phyloP scores from a whole-genome alignment of 2,888 invertebrate species.

The Rhaphigaster nebulosa region DNA sequence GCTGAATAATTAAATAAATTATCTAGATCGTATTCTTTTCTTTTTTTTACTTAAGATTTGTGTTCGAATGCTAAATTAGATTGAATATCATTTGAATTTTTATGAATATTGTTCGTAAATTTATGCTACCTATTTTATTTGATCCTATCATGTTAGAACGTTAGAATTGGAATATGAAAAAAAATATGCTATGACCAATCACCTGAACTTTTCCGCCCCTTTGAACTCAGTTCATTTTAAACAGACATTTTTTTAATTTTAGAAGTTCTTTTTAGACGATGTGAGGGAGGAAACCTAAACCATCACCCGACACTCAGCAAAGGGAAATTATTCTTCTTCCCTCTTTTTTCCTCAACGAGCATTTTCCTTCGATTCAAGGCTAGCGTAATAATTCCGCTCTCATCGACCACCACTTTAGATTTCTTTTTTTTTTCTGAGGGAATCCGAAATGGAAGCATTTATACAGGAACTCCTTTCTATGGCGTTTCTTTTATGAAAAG shows the following conservation, averaged over 20 bases:
- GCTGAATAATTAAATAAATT: no score
- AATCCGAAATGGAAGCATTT: conserved; percentile 28
- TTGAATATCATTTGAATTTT: no score
- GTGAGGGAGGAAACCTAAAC: not conserved
- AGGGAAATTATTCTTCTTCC: not conserved
- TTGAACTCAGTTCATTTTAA: not conserved
- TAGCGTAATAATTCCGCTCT: conserved; percentile 47
- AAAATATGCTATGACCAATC: no score
- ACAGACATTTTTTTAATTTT: no score
- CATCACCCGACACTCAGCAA: not conserved
- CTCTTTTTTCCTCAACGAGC: conserved; percentile 3
- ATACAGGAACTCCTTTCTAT: conserved; percentile 54
- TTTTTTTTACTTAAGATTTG: no score
- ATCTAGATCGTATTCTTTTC: no score
- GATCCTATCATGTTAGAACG: no score
- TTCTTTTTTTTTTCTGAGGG: conserved; percentile 2
- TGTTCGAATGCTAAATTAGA: no score
- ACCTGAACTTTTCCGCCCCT: no score
- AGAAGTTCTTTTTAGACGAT: not conserved
- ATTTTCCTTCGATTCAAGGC: conserved; percentile 53
- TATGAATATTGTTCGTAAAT: no score
- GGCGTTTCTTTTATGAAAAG: conserved; percentile 51
- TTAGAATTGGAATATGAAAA: no score
- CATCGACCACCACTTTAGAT: conserved; percentile 24
- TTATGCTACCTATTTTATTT: no score